Evolutionary conservation across 1,140 invertebrate species (phyloP).

Genomic region (Homarus americanus): DNA sequence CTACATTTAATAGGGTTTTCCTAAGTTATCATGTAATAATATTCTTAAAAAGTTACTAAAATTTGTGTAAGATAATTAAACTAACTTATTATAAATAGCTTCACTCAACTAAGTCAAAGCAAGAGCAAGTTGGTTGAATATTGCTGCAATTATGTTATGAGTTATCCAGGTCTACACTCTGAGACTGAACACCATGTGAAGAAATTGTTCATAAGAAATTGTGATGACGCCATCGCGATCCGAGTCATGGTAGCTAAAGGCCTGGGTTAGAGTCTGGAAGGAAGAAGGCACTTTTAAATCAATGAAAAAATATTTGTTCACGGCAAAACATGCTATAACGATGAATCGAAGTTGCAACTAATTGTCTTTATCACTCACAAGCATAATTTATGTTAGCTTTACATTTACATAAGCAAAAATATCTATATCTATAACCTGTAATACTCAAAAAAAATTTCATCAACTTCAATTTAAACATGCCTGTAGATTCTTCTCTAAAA

Average conservation of each 20-base stretch:
- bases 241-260: conserved; percentile 93
- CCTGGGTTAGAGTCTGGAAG: conserved; percentile 92
- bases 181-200: conserved; percentile 77
- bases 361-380: too few species aligned
- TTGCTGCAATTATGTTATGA: neutral
- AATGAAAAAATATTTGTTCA: too few species aligned
- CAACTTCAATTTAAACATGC: too few species aligned
- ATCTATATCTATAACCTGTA: too few species aligned
- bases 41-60: neutral
- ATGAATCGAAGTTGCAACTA: too few species aligned
- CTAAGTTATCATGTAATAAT: too few species aligned
- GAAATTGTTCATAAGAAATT: conserved; percentile 98
- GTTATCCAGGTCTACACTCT: neutral
- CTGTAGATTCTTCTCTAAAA: too few species aligned
- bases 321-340: too few species aligned
- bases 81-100: too few species aligned
- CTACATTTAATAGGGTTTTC: too few species aligned
- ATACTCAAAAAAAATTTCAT: too few species aligned
- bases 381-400: neutral
- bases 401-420: neutral
- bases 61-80: neutral
- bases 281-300: conserved; percentile 75
- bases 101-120: too few species aligned
- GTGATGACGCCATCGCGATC: conserved; percentile 97
- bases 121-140: neutral